These are phyloP conservation scores for Yponomeuta malinellus DNA, from an alignment of 2,888 invertebrate genomes.

Conservation along the genomic window DNA sequence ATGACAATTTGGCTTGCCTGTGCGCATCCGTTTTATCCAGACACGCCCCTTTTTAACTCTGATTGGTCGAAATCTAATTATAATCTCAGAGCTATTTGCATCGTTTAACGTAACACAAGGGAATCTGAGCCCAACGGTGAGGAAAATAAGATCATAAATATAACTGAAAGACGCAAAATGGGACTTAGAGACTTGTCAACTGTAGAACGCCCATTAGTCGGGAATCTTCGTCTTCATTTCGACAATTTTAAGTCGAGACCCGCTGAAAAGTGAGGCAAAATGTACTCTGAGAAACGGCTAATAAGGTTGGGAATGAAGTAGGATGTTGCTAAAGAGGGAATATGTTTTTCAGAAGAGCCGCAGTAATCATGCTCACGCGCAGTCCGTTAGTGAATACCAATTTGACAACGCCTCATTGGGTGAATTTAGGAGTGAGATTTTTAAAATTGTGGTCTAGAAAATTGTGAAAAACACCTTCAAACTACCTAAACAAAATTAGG, in stretches of 20 bases:
- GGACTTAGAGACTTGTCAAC: constrained; percentile 13
- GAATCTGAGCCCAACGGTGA: constrained; percentile 20
- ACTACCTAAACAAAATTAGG: no score
- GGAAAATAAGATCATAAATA: background rate
- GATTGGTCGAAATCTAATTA: constrained; percentile 70
- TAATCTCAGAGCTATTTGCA: constrained; percentile 70
- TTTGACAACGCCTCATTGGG: constrained; percentile 68
- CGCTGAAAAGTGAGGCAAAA: constrained; percentile 28
- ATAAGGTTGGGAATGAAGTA: constrained; percentile 26
- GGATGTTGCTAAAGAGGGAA: constrained; percentile 29
- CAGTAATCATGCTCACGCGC: constrained; percentile 56
- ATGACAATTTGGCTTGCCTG: background rate
- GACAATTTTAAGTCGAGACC: constrained; percentile 46
- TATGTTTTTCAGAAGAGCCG: constrained; percentile 56
- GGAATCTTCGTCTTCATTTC: constrained; percentile 68
- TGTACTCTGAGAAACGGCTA: constrained; percentile 26
- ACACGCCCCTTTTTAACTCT: constrained; percentile 50
- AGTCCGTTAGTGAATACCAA: constrained; percentile 58
- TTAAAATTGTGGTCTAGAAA: background rate
- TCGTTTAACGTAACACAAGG: constrained; percentile 45
- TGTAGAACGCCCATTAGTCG: constrained; percentile 68
- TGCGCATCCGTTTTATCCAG: constrained; percentile 36
- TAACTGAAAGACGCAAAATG: background rate
- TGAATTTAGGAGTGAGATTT: background rate
- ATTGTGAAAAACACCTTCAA: background rate